Evolutionary conservation across 1,140 invertebrate species (phyloP).

Genomic region (Bacillus rossius): DNA sequence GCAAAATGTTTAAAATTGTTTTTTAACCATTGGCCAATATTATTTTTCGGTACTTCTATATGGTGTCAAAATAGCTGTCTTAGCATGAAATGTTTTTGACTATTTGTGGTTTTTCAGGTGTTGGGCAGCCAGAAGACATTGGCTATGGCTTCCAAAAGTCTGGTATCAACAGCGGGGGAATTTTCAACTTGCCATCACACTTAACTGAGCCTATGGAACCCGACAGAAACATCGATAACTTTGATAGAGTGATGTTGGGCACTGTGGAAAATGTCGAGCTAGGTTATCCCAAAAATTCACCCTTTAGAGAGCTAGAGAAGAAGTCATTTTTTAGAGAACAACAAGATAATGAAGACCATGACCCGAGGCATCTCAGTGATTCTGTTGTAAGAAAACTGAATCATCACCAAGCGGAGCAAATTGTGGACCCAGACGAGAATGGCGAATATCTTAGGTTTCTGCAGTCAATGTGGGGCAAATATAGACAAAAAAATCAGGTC

Average conservation of each 20-base stretch:
- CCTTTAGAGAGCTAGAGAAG: neutral
- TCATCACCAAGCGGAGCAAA: constrained; percentile 1
- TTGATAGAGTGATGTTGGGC: too few relatives aligned
- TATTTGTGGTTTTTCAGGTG: too few relatives aligned
- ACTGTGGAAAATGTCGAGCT: too few relatives aligned
- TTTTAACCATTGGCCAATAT: too few relatives aligned
- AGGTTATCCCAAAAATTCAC: neutral
- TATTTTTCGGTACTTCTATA: too few relatives aligned
- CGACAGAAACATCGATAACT: too few relatives aligned
- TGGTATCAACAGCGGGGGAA: neutral
- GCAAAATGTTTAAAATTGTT: too few relatives aligned
- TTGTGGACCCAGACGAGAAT: neutral
- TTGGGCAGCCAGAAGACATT: constrained; percentile 18
- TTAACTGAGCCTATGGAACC: too few relatives aligned
- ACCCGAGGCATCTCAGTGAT: neutral
- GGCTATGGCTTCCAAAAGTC: constrained; percentile 20
- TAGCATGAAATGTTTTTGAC: too few relatives aligned
- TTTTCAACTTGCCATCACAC: too few relatives aligned
- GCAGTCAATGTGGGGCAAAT: constrained; percentile 5
- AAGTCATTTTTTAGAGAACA: constrained; percentile 7
- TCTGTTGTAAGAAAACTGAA: constrained; percentile 2
- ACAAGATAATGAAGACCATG: neutral
- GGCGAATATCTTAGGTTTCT: neutral
- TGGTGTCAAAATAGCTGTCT: too few relatives aligned
- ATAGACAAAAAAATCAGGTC: neutral